phyloP scores from a whole-genome alignment of 1,140 invertebrate species.

The Frieseomelitta varia region DNA sequence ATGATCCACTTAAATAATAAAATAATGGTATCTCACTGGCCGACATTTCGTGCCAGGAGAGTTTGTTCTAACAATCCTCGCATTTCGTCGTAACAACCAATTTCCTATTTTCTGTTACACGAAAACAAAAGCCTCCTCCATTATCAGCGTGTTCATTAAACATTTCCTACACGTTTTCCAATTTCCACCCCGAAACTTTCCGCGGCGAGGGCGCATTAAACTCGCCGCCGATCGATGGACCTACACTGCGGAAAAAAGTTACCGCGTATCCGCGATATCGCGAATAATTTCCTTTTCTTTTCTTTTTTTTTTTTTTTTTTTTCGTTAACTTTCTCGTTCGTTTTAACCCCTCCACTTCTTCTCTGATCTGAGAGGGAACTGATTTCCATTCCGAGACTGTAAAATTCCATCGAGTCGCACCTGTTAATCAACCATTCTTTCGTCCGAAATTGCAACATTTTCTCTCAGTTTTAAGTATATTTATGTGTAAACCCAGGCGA shows the following conservation, averaged over 20 bases:
- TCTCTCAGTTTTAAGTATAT: too few species aligned
- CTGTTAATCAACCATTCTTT: background rate
- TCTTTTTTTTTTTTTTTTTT: too few species aligned
- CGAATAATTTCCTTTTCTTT: background rate
- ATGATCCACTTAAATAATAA: too few species aligned
- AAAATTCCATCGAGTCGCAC: background rate
- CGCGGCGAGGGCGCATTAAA: background rate
- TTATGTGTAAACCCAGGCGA: too few species aligned
- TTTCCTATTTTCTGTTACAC: slow-evolving; percentile 23
- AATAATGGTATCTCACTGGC: too few species aligned
- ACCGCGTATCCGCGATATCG: background rate
- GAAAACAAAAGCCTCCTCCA: slow-evolving; percentile 24
- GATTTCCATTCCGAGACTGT: background rate
- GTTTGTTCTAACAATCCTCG: slow-evolving; percentile 3
- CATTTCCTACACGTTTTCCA: slow-evolving; percentile 14
- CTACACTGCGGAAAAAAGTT: background rate
- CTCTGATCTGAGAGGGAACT: background rate
- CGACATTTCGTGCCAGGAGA: background rate
- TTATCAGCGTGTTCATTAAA: slow-evolving; percentile 41
- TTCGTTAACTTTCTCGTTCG: background rate
- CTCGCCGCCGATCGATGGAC: background rate
- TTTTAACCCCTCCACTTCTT: background rate
- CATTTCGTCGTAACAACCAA: slow-evolving; percentile 11
- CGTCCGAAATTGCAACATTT: too few species aligned
- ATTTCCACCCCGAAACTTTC: background rate